These are phyloP conservation scores for Polypterus senegalus DNA, from an alignment of 2,113 vertebrate genomes.

Conservation along the genomic window DNA sequence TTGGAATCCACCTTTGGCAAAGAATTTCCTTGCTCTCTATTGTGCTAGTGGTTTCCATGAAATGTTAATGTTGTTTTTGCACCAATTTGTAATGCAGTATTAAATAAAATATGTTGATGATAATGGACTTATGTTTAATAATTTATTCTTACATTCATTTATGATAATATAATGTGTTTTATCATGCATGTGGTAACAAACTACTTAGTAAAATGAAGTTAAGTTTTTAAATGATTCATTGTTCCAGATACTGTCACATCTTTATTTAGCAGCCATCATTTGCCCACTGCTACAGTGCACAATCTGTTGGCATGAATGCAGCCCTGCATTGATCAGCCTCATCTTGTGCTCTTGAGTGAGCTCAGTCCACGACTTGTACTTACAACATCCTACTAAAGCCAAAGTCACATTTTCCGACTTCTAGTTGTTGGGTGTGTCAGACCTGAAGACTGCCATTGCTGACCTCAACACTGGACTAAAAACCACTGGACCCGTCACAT, in stretches of 20 bases:
- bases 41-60: slow-evolving; percentile 37
- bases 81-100: slow-evolving; percentile 44
- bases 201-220: slow-evolving; percentile 51
- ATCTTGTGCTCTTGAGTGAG: background rate
- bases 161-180: slow-evolving; percentile 42
- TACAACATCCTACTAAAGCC: background rate
- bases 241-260: slow-evolving; percentile 31
- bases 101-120: slow-evolving; percentile 57
- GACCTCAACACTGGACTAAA: no score
- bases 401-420: background rate
- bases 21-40: no score
- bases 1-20: no score
- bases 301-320: slow-evolving; percentile 27
- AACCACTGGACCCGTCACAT: no score
- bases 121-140: slow-evolving; percentile 62
- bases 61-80: slow-evolving; percentile 36
- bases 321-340: slow-evolving; percentile 21
- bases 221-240: slow-evolving; percentile 49
- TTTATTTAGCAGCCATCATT: slow-evolving; percentile 40
- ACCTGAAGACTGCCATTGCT: no score
- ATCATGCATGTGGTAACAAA: slow-evolving; percentile 44
- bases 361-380: background rate
- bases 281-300: slow-evolving; percentile 34
- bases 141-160: slow-evolving; percentile 55
- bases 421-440: no score